A percentile compares a stretch with the other conserved stretches of the same genome.
phyloP scores from a whole-genome alignment of 2,888 invertebrate genomes.

The Tachina grossa region DNA sequence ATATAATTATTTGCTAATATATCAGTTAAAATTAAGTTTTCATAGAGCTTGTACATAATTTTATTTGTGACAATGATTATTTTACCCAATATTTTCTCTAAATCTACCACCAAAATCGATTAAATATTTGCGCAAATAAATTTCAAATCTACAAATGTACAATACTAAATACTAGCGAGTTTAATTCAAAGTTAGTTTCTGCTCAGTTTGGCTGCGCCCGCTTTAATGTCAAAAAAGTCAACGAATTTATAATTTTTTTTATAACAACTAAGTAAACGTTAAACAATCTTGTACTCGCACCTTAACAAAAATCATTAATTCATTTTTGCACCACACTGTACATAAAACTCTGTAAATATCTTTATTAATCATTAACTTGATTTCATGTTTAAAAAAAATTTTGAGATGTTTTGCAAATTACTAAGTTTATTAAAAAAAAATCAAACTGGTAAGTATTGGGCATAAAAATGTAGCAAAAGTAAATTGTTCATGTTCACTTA shows the following conservation, averaged over 20 bases:
- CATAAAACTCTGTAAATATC: constrained; percentile 53
- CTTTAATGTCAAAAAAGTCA: not conserved
- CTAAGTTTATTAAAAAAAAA: not conserved
- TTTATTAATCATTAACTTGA: constrained; percentile 11
- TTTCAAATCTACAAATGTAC: no score
- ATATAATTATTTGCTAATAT: no score
- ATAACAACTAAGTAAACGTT: constrained; percentile 23
- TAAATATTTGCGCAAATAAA: no score
- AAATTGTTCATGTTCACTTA: constrained; percentile 4
- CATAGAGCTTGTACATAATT: no score
- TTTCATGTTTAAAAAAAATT: no score
- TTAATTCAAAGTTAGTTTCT: no score
- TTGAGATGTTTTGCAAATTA: constrained; percentile 36
- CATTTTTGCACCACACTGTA: constrained; percentile 66
- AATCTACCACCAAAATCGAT: no score
- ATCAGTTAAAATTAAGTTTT: no score
- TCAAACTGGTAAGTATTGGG: constrained; percentile 45
- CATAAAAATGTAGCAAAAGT: not conserved
- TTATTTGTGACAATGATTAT: no score
- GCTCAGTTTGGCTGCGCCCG: not conserved
- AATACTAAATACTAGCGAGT: no score
- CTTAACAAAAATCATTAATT: constrained; percentile 11
- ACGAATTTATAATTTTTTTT: not conserved
- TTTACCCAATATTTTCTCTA: no score
- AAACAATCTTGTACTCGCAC: not conserved